Conservation (phyloP, 2,113 vertebrate species). For the Arvicanthis niloticus region DNA sequence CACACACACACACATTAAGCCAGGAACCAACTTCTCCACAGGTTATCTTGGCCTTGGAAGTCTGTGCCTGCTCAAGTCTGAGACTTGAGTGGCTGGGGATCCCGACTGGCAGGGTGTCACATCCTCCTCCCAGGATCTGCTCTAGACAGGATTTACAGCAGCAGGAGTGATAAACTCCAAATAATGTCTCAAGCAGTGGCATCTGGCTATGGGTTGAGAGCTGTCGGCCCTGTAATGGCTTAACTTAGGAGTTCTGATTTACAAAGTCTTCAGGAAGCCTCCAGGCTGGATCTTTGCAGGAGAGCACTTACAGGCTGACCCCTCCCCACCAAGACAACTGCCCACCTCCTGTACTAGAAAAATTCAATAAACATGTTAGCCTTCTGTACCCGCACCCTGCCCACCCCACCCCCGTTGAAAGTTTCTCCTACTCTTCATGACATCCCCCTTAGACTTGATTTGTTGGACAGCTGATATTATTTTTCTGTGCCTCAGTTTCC, state of each 20-base stretch:
- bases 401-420: too few relatives aligned
- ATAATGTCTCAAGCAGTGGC: conserved; percentile 70
- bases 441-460: background rate
- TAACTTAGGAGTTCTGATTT: conserved; percentile 80
- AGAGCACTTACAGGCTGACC: background rate
- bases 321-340: background rate
- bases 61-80: rapidly evolving
- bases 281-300: conserved; percentile 17
- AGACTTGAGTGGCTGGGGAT: background rate
- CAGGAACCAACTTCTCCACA: rapidly evolving
- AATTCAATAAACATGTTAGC: background rate
- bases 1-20: background rate
- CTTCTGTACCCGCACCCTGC: background rate
- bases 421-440: background rate
- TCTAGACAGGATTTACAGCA: conserved; percentile 74
- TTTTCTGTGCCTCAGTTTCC: background rate
- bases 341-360: background rate
- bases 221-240: conserved; percentile 59
- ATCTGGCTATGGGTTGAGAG: conserved; percentile 64
- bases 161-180: conserved; percentile 76
- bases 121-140: background rate
- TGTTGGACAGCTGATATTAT: background rate
- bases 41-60: background rate
- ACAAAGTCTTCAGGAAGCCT: conserved; percentile 67
- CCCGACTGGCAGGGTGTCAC: background rate